A percentile compares a stretch with the other conserved stretches of the same genome.
phyloP scores from a whole-genome alignment of 2,888 invertebrate genomes.

The Formica aserva region DNA sequence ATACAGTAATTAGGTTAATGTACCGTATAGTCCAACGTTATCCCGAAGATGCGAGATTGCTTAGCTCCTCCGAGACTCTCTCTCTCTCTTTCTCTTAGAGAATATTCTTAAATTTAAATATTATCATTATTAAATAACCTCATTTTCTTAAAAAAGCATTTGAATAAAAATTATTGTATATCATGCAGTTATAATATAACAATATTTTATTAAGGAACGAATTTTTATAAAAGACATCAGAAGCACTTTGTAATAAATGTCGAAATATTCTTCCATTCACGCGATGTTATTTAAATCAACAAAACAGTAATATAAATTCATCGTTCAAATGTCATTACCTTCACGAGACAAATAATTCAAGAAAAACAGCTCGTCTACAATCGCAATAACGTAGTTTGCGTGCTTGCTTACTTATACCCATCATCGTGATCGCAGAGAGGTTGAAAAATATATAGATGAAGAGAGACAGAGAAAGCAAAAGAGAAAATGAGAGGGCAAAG shows the following conservation, averaged over 20 bases:
- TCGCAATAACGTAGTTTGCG: constrained; percentile 21
- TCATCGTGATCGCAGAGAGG: not conserved
- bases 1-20: constrained; percentile 62
- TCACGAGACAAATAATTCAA: not conserved
- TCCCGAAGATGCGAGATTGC: constrained; percentile 46
- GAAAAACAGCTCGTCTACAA: constrained; percentile 7
- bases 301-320: constrained; percentile 4
- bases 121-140: constrained; percentile 7
- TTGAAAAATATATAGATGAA: not conserved
- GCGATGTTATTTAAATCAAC: constrained; percentile 9
- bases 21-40: constrained; percentile 30
- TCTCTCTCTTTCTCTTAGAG: not conserved
- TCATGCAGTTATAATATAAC: not conserved
- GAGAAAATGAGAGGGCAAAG: not conserved
- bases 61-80: constrained; percentile 15
- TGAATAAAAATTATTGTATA: not conserved
- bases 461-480: not conserved
- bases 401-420: constrained; percentile 20
- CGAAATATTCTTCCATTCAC: not conserved
- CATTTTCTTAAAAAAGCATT: not conserved
- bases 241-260: not conserved
- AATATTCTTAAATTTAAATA: constrained; percentile 29
- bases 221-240: not conserved
- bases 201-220: not conserved
- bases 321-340: not conserved